Conservation (phyloP, 2,113 vertebrate genomes). For the Notothenia coriiceps region DNA sequence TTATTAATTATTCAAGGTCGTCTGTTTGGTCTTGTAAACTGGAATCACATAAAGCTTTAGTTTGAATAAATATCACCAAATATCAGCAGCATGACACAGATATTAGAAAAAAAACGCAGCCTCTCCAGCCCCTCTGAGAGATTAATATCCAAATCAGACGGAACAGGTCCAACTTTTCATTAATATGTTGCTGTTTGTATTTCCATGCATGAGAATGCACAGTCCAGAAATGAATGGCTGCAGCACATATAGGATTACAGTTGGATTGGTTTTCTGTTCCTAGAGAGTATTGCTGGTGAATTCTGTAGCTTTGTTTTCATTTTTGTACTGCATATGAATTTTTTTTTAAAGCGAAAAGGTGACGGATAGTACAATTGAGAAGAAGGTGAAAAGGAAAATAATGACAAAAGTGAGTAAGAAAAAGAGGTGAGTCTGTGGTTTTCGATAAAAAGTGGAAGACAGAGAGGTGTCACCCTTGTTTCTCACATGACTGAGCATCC, state of each 20-base stretch:
- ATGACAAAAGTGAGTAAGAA: neutral
- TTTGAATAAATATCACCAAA: neutral
- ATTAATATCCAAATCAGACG: conserved; percentile 29
- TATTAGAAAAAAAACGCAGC: neutral
- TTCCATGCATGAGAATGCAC: neutral
- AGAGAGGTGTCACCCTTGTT: conserved; percentile 34
- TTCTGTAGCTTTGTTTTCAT: neutral
- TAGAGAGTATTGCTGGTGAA: neutral
- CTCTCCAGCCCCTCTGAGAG: neutral
- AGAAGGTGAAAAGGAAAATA: neutral
- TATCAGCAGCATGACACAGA: neutral
- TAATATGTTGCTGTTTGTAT: conserved; percentile 15
- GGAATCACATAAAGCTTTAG: neutral
- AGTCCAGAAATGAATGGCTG: neutral
- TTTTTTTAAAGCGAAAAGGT: neutral
- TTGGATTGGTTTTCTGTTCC: neutral
- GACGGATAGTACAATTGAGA: too few species aligned
- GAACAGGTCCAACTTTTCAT: conserved; percentile 20
- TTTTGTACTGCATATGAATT: neutral
- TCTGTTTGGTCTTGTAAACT: neutral
- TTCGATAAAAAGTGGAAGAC: neutral
- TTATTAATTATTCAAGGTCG: neutral
- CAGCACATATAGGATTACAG: neutral
- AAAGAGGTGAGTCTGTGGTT: neutral
- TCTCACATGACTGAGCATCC: conserved; percentile 53